Percentiles rank a stretch among this genome's conserved stretches.
phyloP scores from a whole-genome alignment of 2,113 vertebrate genomes.

The Sciurus niger region DNA sequence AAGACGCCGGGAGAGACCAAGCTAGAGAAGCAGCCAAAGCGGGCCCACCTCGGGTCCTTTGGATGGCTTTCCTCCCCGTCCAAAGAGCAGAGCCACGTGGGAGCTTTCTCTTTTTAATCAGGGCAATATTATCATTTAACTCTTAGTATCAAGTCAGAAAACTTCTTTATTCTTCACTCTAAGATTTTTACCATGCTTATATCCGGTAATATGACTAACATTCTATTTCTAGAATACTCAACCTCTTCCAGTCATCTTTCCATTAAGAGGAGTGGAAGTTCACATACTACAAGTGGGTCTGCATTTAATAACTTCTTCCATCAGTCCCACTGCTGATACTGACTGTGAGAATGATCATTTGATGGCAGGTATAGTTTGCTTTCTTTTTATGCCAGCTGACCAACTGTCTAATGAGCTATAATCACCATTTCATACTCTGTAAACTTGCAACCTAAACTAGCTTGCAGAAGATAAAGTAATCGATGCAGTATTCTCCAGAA shows the following conservation, averaged over 20 bases:
- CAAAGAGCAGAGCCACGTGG: slow-evolving; percentile 68
- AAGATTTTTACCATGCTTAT: background rate
- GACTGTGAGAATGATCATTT: background rate
- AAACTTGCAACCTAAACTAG: background rate
- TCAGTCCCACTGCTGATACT: background rate
- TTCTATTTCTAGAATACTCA: background rate
- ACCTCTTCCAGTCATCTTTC: background rate
- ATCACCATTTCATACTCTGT: background rate
- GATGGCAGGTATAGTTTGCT: background rate
- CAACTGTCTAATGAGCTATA: background rate
- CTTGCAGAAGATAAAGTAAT: background rate
- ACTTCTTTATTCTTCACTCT: background rate
- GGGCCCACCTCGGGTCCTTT: background rate
- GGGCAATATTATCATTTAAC: slow-evolving; percentile 22
- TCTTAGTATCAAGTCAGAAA: slow-evolving; percentile 30
- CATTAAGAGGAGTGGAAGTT: background rate
- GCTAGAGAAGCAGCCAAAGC: background rate
- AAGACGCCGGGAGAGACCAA: fast-evolving
- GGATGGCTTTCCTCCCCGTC: background rate
- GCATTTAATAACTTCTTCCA: background rate
- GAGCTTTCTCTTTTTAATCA: background rate
- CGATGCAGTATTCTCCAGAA: background rate
- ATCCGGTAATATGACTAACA: slow-evolving; percentile 14
- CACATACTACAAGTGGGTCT: background rate
- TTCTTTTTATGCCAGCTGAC: background rate